These are phyloP conservation scores for Tautogolabrus adspersus DNA, from an alignment of 2,113 vertebrate species.

Conservation along the genomic window DNA sequence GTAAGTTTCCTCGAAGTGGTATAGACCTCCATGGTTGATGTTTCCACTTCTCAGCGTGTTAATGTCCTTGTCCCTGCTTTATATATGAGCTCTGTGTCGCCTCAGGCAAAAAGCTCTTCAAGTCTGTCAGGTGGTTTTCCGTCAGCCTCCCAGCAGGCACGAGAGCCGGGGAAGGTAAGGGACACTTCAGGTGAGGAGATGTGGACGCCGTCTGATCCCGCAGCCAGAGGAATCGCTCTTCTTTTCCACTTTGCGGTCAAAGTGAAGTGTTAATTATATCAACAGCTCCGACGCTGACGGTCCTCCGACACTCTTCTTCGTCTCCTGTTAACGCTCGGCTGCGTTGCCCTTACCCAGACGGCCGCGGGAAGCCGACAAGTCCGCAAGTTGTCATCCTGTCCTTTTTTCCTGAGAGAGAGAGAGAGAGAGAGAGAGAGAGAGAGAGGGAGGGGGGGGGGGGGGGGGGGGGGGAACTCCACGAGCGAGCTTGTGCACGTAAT, in stretches of 20 bases:
- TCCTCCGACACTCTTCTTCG: slow-evolving; percentile 16
- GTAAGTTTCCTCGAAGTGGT: slow-evolving; percentile 75
- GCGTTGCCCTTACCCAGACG: slow-evolving; percentile 12
- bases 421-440: slow-evolving; percentile 23
- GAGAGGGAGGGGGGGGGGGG: slow-evolving; percentile 22
- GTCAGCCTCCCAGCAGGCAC: not conserved
- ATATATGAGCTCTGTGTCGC: slow-evolving; percentile 6
- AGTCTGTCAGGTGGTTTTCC: slow-evolving; percentile 42
- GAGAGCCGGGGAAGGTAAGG: not conserved
- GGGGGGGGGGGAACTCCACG: slow-evolving; percentile 8
- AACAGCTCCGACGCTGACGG: slow-evolving; percentile 1
- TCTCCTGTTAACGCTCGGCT: slow-evolving; percentile 2
- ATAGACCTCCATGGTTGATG: slow-evolving; percentile 72
- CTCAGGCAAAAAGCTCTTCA: slow-evolving; percentile 31
- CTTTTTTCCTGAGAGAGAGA: slow-evolving; percentile 18
- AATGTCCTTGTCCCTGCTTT: slow-evolving; percentile 36
- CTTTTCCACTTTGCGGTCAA: slow-evolving; percentile 7
- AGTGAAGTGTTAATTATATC: slow-evolving; percentile 12
- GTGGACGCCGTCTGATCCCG: slow-evolving; percentile 2
- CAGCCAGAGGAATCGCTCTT: not conserved
- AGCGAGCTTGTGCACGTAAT: not conserved
- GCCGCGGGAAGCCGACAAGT: slow-evolving; percentile 28
- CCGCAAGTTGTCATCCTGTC: slow-evolving; percentile 58
- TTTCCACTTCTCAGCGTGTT: not conserved
- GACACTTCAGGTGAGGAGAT: slow-evolving; percentile 64